Evolutionary conservation across 2,113 vertebrate genomes (phyloP), one percentile per base, ranked within the genome.

Genomic region (Desmodus rotundus): DNA sequence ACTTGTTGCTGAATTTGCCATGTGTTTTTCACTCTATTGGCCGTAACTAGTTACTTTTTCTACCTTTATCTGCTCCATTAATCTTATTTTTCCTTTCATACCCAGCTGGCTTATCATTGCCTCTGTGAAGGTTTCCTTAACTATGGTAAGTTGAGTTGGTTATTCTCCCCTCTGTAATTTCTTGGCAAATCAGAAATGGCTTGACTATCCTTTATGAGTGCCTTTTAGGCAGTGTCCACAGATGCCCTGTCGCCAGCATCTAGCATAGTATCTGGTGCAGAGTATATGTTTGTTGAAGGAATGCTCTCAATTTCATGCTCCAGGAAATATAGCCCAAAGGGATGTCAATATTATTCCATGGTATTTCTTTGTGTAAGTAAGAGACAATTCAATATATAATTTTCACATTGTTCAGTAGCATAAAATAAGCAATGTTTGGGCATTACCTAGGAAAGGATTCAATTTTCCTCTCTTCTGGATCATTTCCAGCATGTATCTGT

Each of bases 401-500:
- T 92, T 89, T 91, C 88, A 91, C 56, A 58, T 78, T 96, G 93
- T 97, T 91, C 83, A 52, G 54, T 84, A 88, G 45, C 63, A 92
- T 74, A 95, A 95, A 93, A 92, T 95, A 91, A 95, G 77, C 92
- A 87, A 58, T 74, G 74, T 95, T 94, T 83, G 95, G 65, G 54
- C 78, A 96, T 97, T 93, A 96, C 92, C 93, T 95, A 91, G 82
- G 61, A 98, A 97, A 96, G 54, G 70, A 78, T 95, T 97, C 96
- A 86, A 91, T 97, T 97, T 97, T 78, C 87, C 91, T 97, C 96
- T 92, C 86, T 90, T 96, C 93, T 97, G 96, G 95, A 97, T 97
- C 77, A 80, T 43, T 97, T 97, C 94, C 97, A 98, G 67, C 72
- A 47, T 82, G 87, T 92, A 91, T 97, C 93, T 9, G 6, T 97